phyloP scores from a whole-genome alignment of 2,797 vertebrate species.

The Gouania willdenowi region DNA sequence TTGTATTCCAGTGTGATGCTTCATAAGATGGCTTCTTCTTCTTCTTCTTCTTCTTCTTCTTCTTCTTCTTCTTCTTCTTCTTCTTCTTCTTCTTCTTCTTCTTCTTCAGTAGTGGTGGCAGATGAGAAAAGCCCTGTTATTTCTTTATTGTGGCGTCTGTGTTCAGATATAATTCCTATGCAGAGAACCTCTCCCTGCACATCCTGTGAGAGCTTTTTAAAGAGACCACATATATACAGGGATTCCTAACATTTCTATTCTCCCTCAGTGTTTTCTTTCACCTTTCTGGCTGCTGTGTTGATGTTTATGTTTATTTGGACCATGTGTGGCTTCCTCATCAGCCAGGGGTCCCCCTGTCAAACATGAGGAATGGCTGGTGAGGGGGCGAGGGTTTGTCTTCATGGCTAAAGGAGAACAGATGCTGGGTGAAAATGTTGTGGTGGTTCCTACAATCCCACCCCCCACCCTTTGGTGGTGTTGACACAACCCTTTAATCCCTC shows the following conservation, averaged over 20 bases:
- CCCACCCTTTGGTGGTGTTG: conserved; percentile 47
- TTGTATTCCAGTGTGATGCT: conserved; percentile 36
- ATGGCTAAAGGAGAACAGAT: conserved; percentile 74
- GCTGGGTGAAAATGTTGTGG: conserved; percentile 66
- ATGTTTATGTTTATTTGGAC: conserved; percentile 40
- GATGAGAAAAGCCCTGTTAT: too few relatives aligned
- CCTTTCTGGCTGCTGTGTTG: conserved; percentile 28
- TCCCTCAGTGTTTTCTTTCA: background rate
- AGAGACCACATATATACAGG: background rate
- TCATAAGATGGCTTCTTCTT: conserved; percentile 60
- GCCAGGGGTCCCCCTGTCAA: conserved; percentile 35
- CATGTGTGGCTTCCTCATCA: conserved; percentile 46
- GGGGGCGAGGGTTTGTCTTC: conserved; percentile 47
- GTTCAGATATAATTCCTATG: too few relatives aligned
- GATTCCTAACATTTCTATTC: background rate
- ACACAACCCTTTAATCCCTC: conserved; percentile 49
- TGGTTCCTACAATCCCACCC: conserved; percentile 49
- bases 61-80: too few relatives aligned
- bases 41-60: too few relatives aligned
- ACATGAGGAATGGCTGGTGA: conserved; percentile 44
- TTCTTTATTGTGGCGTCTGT: too few relatives aligned
- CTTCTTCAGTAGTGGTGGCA: too few relatives aligned
- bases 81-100: conserved; percentile 24
- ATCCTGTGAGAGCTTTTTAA: background rate
- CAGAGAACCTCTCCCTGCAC: background rate